phyloP scores from a whole-genome alignment of 2,797 vertebrate species.

The Pipistrellus pipistrellus region DNA sequence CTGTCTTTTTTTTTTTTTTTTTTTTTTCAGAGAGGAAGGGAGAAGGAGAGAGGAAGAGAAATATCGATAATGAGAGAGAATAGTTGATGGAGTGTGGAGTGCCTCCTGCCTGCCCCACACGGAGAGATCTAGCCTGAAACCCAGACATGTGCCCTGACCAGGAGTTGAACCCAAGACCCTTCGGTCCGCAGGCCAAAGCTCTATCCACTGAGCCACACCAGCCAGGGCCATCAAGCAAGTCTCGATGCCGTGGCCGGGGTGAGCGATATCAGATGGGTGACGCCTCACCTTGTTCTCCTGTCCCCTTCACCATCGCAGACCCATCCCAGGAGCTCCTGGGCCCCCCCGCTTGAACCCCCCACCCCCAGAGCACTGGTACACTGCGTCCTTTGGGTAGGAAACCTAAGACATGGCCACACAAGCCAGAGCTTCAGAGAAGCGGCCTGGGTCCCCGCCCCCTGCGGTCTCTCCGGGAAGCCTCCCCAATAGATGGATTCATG shows the following conservation, averaged over 20 bases:
- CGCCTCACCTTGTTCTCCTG: neutral
- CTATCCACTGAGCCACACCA: too few species aligned
- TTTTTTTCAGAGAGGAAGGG: too few species aligned
- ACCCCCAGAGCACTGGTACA: neutral
- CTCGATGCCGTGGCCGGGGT: too few species aligned
- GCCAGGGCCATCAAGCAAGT: neutral
- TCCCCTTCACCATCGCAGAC: neutral
- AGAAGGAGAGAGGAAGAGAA: too few species aligned
- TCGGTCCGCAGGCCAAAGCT: too few species aligned
- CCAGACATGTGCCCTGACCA: too few species aligned
- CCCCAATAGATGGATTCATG: neutral
- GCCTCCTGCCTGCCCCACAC: too few species aligned
- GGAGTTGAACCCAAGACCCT: too few species aligned
- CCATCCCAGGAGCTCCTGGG: neutral
- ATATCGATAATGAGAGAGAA: too few species aligned
- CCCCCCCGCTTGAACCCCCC: neutral
- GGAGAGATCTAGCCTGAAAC: too few species aligned
- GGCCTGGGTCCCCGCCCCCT: neutral
- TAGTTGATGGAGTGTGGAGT: too few species aligned
- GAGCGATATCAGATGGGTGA: neutral
- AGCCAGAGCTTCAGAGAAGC: neutral
- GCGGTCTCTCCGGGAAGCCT: neutral
- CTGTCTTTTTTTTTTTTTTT: too few species aligned
- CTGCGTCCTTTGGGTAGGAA: neutral
- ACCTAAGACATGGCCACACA: neutral